phyloP scores from a whole-genome alignment of 2,888 invertebrate species.

The Hypomecis punctinalis region DNA sequence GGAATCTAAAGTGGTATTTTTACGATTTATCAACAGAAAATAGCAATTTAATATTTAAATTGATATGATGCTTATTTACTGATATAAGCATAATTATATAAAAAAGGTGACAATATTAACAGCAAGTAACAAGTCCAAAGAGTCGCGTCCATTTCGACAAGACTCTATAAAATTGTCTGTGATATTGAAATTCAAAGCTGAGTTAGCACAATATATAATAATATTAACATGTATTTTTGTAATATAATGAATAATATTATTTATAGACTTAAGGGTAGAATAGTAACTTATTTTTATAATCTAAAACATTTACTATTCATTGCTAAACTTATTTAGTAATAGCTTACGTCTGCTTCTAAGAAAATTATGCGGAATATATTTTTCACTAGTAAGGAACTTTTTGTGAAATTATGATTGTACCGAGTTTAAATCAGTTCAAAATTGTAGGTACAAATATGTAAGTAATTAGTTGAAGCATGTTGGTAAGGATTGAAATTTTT shows the following conservation, averaged over 20 bases:
- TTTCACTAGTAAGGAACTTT: too few species aligned
- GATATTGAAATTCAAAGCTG: conserved; percentile 71
- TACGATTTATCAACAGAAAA: too few species aligned
- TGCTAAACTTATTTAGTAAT: background rate
- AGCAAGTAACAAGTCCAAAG: conserved; percentile 34
- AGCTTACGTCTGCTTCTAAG: background rate
- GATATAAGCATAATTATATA: background rate
- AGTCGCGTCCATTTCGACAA: conserved; percentile 22
- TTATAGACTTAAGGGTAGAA: conserved; percentile 17
- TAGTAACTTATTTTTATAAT: conserved; percentile 34
- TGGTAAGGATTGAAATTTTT: too few species aligned
- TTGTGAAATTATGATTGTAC: too few species aligned
- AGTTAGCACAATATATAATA: conserved; percentile 47
- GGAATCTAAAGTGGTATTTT: too few species aligned
- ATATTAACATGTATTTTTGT: conserved; percentile 32
- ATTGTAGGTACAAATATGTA: too few species aligned
- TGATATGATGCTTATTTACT: too few species aligned
- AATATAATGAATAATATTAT: conserved; percentile 25
- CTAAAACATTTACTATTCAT: conserved; percentile 23
- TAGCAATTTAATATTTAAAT: too few species aligned
- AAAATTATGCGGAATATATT: background rate
- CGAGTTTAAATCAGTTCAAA: too few species aligned
- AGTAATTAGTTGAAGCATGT: too few species aligned
- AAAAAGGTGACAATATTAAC: conserved; percentile 17
- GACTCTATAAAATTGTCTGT: conserved; percentile 66